A percentile compares a stretch with the other conserved stretches of the same genome.
Evolutionary conservation across 1,140 invertebrate species (phyloP).

Genomic region (Camponotus pennsylvanicus): DNA sequence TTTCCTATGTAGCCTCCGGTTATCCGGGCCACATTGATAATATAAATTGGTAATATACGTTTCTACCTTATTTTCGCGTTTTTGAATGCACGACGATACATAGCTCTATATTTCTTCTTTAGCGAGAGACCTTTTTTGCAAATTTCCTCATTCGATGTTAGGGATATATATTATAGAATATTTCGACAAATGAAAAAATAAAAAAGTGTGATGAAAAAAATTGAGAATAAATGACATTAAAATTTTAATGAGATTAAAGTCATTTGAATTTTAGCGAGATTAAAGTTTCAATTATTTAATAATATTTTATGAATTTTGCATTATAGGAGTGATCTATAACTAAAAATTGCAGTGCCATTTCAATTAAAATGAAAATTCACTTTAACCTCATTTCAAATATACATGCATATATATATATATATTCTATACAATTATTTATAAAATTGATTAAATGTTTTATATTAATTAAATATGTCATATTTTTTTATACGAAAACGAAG

Average conservation of each 20-base stretch:
- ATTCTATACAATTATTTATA: too few species aligned
- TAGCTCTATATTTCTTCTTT: neutral
- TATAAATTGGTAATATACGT: constrained; percentile 58
- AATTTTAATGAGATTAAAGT: neutral
- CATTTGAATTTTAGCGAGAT: neutral
- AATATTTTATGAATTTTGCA: neutral
- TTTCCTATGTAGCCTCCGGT: neutral
- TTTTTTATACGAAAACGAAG: too few species aligned
- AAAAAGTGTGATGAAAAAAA: neutral
- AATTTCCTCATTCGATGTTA: neutral
- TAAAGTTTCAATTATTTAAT: neutral
- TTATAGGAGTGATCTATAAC: neutral
- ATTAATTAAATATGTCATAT: too few species aligned
- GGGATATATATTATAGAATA: neutral
- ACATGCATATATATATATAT: too few species aligned
- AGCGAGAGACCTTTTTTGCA: neutral
- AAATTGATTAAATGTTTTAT: too few species aligned
- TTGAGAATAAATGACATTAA: neutral
- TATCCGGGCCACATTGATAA: constrained; percentile 34
- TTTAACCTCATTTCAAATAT: neutral
- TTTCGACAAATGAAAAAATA: neutral
- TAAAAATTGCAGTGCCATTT: neutral
- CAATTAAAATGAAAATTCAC: constrained; percentile 1
- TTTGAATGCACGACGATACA: neutral
- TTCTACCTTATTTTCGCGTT: constrained; percentile 18